A percentile compares a stretch with the other conserved stretches of the same genome.
These are phyloP conservation scores for Leucophenga varia DNA, from an alignment of 1,140 invertebrate species.

Conservation along the genomic window DNA sequence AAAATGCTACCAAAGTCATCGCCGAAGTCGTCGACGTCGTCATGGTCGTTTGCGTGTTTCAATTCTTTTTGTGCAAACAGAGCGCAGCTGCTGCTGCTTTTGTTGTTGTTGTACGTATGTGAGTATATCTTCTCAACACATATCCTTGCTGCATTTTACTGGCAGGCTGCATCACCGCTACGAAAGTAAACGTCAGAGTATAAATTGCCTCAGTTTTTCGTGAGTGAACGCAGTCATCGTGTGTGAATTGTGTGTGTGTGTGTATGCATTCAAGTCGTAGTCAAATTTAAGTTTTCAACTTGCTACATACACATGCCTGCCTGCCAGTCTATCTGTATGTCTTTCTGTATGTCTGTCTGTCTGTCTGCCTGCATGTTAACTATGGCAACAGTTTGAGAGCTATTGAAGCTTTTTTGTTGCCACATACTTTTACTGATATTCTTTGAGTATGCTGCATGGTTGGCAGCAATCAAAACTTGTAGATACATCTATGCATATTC, in stretches of 20 bases:
- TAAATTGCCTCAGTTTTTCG: conserved; percentile 33
- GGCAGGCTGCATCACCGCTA: too few species aligned
- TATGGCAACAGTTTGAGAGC: conserved; percentile 42
- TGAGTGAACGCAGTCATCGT: conserved; percentile 3
- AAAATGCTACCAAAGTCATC: conserved; percentile 3
- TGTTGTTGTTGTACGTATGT: neutral
- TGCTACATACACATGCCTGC: too few species aligned
- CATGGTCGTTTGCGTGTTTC: conserved; percentile 6
- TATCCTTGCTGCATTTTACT: too few species aligned
- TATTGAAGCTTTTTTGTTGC: conserved; percentile 34
- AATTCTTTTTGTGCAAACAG: conserved; percentile 50
- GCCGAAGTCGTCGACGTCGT: neutral
- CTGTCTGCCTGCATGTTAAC: conserved; percentile 38
- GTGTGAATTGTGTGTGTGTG: neutral
- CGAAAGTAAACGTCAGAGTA: conserved; percentile 33
- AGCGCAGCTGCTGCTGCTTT: conserved; percentile 7
- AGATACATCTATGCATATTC: too few species aligned
- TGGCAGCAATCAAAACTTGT: too few species aligned
- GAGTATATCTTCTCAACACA: neutral
- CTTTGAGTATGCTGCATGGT: neutral
- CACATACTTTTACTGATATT: neutral
- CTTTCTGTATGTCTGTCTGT: too few species aligned
- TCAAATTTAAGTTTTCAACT: conserved; percentile 39
- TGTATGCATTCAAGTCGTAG: conserved; percentile 8
- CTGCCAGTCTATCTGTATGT: too few species aligned